These are phyloP conservation scores for Cryptus armator DNA, from an alignment of 2,888 invertebrate genomes.

Conservation along the genomic window DNA sequence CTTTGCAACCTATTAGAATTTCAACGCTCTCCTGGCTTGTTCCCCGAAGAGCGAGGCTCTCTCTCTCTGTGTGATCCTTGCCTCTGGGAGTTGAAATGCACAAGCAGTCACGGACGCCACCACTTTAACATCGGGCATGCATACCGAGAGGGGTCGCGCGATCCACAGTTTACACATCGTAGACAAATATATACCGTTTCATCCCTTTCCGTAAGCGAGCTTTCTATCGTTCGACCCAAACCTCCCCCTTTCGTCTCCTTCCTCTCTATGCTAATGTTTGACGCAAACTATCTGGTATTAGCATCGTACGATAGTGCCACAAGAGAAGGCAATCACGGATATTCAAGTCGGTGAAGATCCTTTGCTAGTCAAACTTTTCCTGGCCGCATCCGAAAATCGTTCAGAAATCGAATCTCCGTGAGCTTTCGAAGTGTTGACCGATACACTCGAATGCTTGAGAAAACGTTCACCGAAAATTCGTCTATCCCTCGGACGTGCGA, in stretches of 20 bases:
- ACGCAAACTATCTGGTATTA: constrained; percentile 26
- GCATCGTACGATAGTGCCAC: constrained; percentile 11
- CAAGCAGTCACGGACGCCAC: not conserved
- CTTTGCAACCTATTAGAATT: constrained; percentile 77
- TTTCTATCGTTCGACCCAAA: constrained; percentile 12
- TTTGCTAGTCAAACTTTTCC: not conserved
- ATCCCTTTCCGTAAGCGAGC: constrained; percentile 15
- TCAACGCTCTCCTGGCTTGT: constrained; percentile 71
- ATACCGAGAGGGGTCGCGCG: constrained; percentile 67
- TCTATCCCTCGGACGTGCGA: not conserved
- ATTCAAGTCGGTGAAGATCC: constrained; percentile 13
- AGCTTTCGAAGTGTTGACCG: not conserved
- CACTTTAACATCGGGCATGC: constrained; percentile 77
- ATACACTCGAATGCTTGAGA: not conserved
- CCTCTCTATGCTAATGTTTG: constrained; percentile 54
- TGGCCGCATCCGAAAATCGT: not conserved
- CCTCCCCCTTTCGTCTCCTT: not conserved
- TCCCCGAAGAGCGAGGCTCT: not conserved
- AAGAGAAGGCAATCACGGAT: constrained; percentile 26
- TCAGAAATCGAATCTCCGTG: not conserved
- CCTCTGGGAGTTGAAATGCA: constrained; percentile 19
- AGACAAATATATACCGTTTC: constrained; percentile 73
- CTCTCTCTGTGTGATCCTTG: not conserved
- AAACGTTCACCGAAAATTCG: constrained; percentile 4
- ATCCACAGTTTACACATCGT: constrained; percentile 79